Evolutionary conservation across 1,140 invertebrate genomes (phyloP).

Genomic region (Chironomus tepperi): DNA sequence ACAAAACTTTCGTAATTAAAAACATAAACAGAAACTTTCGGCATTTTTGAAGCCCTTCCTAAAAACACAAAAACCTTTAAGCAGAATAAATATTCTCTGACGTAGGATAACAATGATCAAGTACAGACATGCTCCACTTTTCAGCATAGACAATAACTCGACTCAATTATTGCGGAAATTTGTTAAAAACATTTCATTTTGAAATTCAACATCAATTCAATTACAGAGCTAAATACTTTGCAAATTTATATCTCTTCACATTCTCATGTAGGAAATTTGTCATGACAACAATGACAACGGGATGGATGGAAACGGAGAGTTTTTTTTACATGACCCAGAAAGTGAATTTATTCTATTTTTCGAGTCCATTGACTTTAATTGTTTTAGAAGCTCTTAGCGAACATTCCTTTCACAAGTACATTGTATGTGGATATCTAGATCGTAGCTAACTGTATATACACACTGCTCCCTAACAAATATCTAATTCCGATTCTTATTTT

Average conservation of each 20-base stretch:
- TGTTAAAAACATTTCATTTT: neutral
- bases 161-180: slow-evolving; percentile 12
- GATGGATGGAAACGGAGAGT: neutral
- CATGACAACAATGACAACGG: neutral
- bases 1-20: no score
- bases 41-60: no score
- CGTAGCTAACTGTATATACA: neutral
- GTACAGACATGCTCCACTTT: no score
- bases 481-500: neutral
- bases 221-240: slow-evolving; percentile 4
- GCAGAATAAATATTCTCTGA: neutral
- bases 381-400: neutral
- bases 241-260: neutral
- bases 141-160: no score
- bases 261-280: neutral
- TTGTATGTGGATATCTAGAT: neutral
- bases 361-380: slow-evolving; percentile 13
- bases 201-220: neutral
- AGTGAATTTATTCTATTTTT: neutral
- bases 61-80: neutral
- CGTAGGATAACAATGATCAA: no score
- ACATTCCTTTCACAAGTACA: neutral
- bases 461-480: neutral
- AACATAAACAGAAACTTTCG: no score
- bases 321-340: slow-evolving; percentile 5